A percentile compares a stretch with the other conserved stretches of the same genome.
Conservation (phyloP, 1,140 invertebrate species). For the Druon quercuslanigerum region DNA sequence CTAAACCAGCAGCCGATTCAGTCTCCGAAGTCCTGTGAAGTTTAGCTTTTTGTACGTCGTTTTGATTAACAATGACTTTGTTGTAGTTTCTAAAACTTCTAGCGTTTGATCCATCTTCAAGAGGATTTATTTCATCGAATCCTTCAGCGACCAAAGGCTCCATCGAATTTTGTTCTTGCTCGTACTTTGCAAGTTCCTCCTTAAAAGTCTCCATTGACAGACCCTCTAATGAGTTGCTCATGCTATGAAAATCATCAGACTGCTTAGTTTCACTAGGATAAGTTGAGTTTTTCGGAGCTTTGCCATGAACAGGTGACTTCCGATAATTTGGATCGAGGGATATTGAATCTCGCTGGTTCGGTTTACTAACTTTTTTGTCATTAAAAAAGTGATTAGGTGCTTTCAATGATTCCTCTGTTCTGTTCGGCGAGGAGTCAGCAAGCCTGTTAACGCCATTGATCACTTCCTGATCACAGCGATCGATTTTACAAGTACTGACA, state of each 20-base stretch:
- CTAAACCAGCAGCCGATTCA: background rate
- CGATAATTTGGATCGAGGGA: conserved; percentile 42
- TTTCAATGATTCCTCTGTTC: background rate
- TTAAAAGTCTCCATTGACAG: conserved; percentile 12
- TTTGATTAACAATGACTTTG: background rate
- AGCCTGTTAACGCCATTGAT: conserved; percentile 25
- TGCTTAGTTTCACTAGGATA: conserved; percentile 43
- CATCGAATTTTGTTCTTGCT: conserved; percentile 22
- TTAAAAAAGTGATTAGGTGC: background rate
- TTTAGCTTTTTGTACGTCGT: conserved; percentile 2
- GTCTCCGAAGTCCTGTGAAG: conserved; percentile 4
- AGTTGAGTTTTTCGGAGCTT: conserved; percentile 50
- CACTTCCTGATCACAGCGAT: conserved; percentile 41
- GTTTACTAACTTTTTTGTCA: conserved; percentile 31
- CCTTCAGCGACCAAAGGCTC: conserved; percentile 36
- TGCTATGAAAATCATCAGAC: conserved; percentile 27
- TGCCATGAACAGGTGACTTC: conserved; percentile 57
- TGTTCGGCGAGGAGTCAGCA: background rate
- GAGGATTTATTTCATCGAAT: conserved; percentile 35
- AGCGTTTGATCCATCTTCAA: conserved; percentile 15
- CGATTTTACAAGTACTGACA: conserved; percentile 36
- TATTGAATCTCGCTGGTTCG: conserved; percentile 38
- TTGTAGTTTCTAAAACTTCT: too few species aligned
- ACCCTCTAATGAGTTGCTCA: background rate
- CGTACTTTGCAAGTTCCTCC: background rate